Evolutionary conservation across 2,113 vertebrate genomes (phyloP).

Genomic region (Tachysurus vachellii): DNA sequence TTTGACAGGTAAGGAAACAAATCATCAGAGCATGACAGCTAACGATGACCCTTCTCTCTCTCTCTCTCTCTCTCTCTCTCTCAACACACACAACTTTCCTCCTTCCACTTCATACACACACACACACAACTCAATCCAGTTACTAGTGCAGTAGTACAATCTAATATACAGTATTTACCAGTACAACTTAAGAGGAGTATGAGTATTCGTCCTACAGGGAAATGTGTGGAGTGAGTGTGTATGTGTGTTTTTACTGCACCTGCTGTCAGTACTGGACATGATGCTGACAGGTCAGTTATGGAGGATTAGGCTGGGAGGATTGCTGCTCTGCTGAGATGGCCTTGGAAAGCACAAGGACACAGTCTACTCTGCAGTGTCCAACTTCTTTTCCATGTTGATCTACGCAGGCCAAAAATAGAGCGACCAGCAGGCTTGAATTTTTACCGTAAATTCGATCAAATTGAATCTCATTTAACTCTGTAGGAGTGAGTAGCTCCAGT

Average conservation of each 20-base stretch:
- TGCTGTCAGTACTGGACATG: constrained; percentile 64
- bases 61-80: constrained; percentile 32
- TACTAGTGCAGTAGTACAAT: neutral
- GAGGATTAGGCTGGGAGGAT: constrained; percentile 64
- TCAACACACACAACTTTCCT: constrained; percentile 34
- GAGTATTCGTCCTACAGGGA: neutral
- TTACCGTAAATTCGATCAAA: constrained; percentile 1
- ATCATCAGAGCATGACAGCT: constrained; percentile 77
- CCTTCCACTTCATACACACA: constrained; percentile 9
- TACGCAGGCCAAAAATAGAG: constrained; percentile 27
- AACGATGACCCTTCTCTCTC: constrained; percentile 69
- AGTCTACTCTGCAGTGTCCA: constrained; percentile 39
- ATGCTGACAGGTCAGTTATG: constrained; percentile 67
- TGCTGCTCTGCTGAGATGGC: constrained; percentile 55
- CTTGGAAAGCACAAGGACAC: constrained; percentile 58
- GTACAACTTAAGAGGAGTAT: neutral
- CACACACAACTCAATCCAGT: neutral
- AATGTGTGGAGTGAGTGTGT: constrained; percentile 26
- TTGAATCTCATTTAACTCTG: constrained; percentile 8
- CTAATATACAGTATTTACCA: constrained; percentile 11
- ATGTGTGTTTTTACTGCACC: constrained; percentile 45
- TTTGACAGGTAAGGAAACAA: constrained; percentile 77
- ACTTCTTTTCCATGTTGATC: constrained; percentile 10
- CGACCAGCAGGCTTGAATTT: constrained; percentile 28
- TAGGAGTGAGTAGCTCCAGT: neutral